phyloP scores from a whole-genome alignment of 2,113 vertebrate species.

The Gallinago media region DNA sequence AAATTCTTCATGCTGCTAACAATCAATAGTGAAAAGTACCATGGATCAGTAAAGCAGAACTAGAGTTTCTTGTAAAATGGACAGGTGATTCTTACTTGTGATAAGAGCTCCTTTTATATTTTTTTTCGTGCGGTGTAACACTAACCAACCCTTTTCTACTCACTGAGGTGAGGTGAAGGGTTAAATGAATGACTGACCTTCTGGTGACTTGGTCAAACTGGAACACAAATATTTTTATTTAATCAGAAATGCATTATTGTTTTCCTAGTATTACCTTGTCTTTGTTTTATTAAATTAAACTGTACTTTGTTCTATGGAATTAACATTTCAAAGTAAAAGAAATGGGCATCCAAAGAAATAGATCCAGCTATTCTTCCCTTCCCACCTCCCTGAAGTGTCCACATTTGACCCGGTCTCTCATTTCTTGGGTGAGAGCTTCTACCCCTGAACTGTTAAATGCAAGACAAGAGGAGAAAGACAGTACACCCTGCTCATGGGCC shows the following conservation, averaged over 20 bases:
- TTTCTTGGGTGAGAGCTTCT: not conserved
- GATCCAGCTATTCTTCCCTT: not conserved
- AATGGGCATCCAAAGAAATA: not conserved
- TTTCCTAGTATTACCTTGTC: not conserved
- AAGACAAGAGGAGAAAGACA: not conserved
- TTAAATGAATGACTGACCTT: not conserved
- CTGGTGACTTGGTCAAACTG: not conserved
- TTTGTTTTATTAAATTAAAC: not conserved
- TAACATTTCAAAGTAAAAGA: not conserved
- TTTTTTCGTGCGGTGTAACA: not conserved
- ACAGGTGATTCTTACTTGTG: not conserved
- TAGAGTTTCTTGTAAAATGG: not conserved
- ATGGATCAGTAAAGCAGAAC: not conserved
- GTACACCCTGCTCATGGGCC: not conserved
- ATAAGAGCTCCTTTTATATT: not conserved
- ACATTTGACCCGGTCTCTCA: not conserved
- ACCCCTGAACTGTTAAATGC: not conserved
- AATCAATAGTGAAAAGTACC: not conserved
- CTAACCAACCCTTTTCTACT: not conserved
- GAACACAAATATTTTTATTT: not conserved
- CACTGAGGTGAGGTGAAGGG: not conserved
- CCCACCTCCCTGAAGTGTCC: not conserved
- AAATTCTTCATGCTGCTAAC: not conserved
- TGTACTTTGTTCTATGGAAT: not conserved
- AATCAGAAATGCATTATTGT: not conserved